Evolutionary conservation across 2,113 vertebrate species (phyloP).

Genomic region (Australoheros scitulus): DNA sequence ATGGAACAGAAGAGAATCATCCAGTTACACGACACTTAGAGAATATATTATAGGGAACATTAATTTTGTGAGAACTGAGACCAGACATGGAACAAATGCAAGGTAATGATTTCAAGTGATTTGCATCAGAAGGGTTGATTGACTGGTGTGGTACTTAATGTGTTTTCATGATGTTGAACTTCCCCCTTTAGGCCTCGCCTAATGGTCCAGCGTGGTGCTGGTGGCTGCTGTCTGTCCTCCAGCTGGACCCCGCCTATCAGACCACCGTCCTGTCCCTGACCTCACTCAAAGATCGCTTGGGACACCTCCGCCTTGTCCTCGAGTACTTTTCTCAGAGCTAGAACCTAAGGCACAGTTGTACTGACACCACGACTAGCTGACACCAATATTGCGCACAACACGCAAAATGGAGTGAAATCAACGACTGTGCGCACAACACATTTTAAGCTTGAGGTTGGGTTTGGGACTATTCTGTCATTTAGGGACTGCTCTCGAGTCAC

Average conservation of each 20-base stretch:
- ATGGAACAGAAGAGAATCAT: not conserved
- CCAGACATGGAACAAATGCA: not conserved
- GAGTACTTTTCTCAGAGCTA: slow-evolving; percentile 83
- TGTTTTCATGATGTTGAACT: not conserved
- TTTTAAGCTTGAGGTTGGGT: not conserved
- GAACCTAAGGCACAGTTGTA: not conserved
- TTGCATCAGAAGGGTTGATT: not conserved
- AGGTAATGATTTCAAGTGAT: not conserved
- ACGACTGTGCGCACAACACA: not conserved
- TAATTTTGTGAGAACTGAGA: not conserved
- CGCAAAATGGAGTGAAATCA: slow-evolving; percentile 20
- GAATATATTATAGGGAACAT: not conserved
- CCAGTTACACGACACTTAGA: not conserved
- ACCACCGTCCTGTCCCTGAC: slow-evolving; percentile 84
- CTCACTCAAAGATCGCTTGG: slow-evolving; percentile 83
- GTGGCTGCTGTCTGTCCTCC: slow-evolving; percentile 85
- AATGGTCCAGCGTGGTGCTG: slow-evolving; percentile 86
- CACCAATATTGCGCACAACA: slow-evolving; percentile 3
- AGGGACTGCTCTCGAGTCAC: slow-evolving; percentile 1
- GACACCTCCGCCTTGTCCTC: slow-evolving; percentile 84
- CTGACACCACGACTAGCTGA: not conserved
- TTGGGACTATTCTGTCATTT: not conserved
- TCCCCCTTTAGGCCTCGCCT: slow-evolving; percentile 67
- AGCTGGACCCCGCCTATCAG: slow-evolving; percentile 83
- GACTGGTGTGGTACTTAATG: not conserved